Percentiles rank a stretch among this genome's conserved stretches.
These are phyloP conservation scores for Poeciliopsis turrubarensis DNA, from an alignment of 2,113 vertebrate species.

Conservation along the genomic window DNA sequence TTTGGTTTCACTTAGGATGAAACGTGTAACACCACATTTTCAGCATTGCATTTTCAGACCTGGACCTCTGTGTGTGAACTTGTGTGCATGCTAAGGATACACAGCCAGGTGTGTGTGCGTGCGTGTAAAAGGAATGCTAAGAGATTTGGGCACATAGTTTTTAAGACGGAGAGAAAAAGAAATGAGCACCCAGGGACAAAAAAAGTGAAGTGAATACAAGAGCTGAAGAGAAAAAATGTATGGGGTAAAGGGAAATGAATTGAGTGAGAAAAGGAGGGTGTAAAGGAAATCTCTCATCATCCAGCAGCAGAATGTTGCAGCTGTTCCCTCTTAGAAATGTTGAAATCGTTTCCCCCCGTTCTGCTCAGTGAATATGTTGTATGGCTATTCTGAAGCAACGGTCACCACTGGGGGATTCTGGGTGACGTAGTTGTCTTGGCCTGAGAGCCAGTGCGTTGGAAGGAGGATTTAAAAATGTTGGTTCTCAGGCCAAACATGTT, in stretches of 20 bases:
- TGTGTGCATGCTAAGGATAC: slow-evolving; percentile 1
- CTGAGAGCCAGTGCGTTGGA: slow-evolving; percentile 33
- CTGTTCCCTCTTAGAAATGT: slow-evolving; percentile 66
- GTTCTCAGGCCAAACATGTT: slow-evolving; percentile 56
- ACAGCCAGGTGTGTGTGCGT: neutral
- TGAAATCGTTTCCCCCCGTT: slow-evolving; percentile 60
- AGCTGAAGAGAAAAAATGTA: slow-evolving; percentile 2
- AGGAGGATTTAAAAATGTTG: slow-evolving; percentile 56
- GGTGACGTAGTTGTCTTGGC: slow-evolving; percentile 64
- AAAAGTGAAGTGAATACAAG: neutral
- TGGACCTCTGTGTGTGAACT: slow-evolving; percentile 30
- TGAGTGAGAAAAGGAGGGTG: slow-evolving; percentile 1
- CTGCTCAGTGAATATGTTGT: slow-evolving; percentile 28
- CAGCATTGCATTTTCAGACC: slow-evolving; percentile 42
- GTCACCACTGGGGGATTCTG: slow-evolving; percentile 66
- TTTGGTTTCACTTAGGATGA: slow-evolving; percentile 1
- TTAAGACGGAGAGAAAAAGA: neutral
- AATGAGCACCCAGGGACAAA: neutral
- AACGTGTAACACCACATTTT: slow-evolving; percentile 47
- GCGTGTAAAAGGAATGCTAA: neutral
- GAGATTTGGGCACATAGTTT: neutral
- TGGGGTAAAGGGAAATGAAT: slow-evolving; percentile 10
- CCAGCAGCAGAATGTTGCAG: slow-evolving; percentile 54
- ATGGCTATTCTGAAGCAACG: slow-evolving; percentile 57
- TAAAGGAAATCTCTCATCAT: slow-evolving; percentile 52